A percentile compares a stretch with the other conserved stretches of the same genome.
Conservation (phyloP, 53 echinoderm and acorn worm species). For the Patiria pectinifera region DNA sequence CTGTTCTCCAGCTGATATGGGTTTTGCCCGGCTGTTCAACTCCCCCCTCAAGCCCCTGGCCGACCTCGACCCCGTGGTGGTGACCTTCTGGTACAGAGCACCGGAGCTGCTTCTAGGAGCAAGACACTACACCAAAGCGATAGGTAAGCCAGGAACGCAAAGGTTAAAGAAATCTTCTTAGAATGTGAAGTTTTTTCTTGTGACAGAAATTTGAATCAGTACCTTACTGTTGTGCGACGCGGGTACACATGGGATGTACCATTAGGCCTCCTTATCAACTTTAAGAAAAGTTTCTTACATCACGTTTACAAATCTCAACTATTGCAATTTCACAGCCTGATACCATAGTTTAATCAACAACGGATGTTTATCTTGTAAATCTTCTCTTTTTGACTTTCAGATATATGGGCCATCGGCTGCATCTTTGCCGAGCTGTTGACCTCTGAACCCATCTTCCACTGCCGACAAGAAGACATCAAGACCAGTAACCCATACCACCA, state of each 20-base stretch:
- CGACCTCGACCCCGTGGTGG: conserved; percentile 96
- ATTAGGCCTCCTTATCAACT: too few species aligned
- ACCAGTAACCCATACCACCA: conserved; percentile 98
- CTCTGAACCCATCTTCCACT: conserved; percentile 99
- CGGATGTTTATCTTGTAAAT: not conserved
- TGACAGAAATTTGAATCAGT: too few species aligned
- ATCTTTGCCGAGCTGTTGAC: conserved; percentile 98
- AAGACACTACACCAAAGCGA: conserved; percentile 97
- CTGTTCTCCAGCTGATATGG: conserved; percentile 87
- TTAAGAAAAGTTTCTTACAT: not conserved
- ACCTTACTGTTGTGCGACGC: too few species aligned
- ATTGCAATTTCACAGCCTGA: too few species aligned
- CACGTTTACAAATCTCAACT: not conserved
- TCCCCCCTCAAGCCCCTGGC: conserved; percentile 90
- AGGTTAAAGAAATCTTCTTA: not conserved
- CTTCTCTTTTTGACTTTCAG: conserved; percentile 35
- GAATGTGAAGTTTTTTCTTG: too few species aligned
- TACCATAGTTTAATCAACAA: too few species aligned
- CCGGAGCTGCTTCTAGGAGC: conserved; percentile 93
- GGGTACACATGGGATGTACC: too few species aligned
- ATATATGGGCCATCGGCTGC: conserved; percentile 99
- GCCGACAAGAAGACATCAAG: conserved; percentile 98
- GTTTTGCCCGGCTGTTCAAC: conserved; percentile 92
- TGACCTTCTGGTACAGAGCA: conserved; percentile 98
- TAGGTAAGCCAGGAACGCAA: conserved; percentile 65